Conservation (phyloP, 2,888 invertebrate species). For the Flexamia atlantica region DNA sequence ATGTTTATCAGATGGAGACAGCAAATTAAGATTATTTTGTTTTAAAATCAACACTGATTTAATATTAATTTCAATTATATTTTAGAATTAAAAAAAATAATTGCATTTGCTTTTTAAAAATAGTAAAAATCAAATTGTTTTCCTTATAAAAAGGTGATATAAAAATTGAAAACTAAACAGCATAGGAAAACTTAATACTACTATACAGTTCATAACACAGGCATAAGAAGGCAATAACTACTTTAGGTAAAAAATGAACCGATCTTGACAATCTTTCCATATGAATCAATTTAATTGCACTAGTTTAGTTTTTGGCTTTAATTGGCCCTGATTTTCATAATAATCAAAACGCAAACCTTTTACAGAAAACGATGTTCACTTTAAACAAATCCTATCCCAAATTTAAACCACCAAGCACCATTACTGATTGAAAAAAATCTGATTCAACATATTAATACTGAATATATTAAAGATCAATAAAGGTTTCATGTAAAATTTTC, state of each 20-base stretch:
- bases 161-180: no score
- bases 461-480: background rate
- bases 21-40: background rate
- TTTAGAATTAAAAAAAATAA: no score
- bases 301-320: background rate
- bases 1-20: background rate
- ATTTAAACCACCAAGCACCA: conserved; percentile 8
- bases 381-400: background rate
- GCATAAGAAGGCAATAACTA: background rate
- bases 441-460: background rate
- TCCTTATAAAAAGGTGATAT: no score
- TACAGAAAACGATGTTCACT: background rate
- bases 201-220: background rate
- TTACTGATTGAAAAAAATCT: background rate
- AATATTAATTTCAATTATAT: no score
- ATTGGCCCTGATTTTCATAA: background rate
- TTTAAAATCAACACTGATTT: no score
- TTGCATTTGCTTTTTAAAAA: no score
- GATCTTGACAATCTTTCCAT: background rate
- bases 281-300: background rate
- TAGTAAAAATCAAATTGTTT: background rate
- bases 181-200: background rate
- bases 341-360: background rate
- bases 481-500: background rate
- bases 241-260: background rate